These are phyloP conservation scores for Triplophysa dalaica DNA, from an alignment of 2,113 vertebrate genomes.

Conservation along the genomic window DNA sequence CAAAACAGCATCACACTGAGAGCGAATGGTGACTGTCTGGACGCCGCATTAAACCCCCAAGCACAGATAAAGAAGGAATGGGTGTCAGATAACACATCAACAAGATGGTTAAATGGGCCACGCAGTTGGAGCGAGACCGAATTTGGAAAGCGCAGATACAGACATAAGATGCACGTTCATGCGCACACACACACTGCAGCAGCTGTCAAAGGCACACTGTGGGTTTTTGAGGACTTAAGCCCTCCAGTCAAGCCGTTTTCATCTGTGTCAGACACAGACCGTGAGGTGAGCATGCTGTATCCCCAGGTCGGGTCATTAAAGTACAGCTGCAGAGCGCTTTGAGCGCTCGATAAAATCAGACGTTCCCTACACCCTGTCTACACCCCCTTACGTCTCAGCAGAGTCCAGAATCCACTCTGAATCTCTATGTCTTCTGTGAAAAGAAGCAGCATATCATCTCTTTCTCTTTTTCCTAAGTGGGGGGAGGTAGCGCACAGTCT, in stretches of 20 bases:
- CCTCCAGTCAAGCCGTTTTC: conserved; percentile 62
- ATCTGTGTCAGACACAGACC: conserved; percentile 45
- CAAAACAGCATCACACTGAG: conserved; percentile 60
- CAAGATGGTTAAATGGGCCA: conserved; percentile 54
- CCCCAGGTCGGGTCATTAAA: conserved; percentile 49
- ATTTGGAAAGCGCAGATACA: conserved; percentile 36
- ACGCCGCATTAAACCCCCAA: conserved; percentile 55
- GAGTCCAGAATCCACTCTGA: conserved; percentile 19
- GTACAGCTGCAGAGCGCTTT: conserved; percentile 37
- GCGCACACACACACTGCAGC: conserved; percentile 49
- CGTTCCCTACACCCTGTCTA: conserved; percentile 18
- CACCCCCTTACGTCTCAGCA: not conserved
- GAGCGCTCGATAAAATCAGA: conserved; percentile 27
- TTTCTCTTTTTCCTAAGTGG: not conserved
- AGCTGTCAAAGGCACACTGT: conserved; percentile 60
- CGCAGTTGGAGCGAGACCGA: conserved; percentile 52
- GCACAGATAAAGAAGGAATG: conserved; percentile 53
- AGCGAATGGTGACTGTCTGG: conserved; percentile 62
- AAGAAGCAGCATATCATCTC: conserved; percentile 4
- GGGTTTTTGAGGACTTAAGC: conserved; percentile 59
- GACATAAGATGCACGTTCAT: conserved; percentile 20
- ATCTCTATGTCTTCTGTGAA: not conserved
- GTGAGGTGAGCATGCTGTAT: conserved; percentile 28
- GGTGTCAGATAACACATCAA: conserved; percentile 57
- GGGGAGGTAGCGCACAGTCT: conserved; percentile 4